phyloP scores from a whole-genome alignment of 2,797 vertebrate species.

The Microctenopoma steveboyesi region DNA sequence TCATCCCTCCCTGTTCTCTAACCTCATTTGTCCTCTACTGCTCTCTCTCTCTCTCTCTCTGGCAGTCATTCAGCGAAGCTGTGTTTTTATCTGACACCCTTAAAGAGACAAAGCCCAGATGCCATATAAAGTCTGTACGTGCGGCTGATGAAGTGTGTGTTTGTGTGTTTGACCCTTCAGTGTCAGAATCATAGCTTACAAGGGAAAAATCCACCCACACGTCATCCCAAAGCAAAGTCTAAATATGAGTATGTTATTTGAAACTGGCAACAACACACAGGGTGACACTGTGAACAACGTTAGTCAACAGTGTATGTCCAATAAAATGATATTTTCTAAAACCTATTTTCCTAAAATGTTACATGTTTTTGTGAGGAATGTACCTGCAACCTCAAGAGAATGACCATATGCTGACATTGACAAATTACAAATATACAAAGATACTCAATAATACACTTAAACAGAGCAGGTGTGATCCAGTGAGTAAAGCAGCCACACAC shows the following conservation, averaged over 20 bases:
- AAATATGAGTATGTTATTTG: not conserved
- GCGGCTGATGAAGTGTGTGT: conserved; percentile 24
- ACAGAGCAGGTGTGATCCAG: too few species aligned
- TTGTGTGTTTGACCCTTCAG: conserved; percentile 7
- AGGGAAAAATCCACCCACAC: not conserved
- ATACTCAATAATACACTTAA: too few species aligned
- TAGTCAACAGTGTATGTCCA: too few species aligned
- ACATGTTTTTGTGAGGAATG: too few species aligned
- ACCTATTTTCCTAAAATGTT: too few species aligned
- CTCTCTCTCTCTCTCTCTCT: conserved; percentile 12
- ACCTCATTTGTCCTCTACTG: conserved; percentile 19
- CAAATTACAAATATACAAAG: too few species aligned
- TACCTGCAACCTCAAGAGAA: too few species aligned
- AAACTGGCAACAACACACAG: conserved; percentile 2
- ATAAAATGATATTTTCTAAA: too few species aligned
- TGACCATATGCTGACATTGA: too few species aligned
- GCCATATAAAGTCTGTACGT: conserved; percentile 17
- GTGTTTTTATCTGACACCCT: conserved; percentile 43
- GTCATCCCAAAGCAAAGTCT: not conserved
- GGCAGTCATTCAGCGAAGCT: conserved; percentile 42
- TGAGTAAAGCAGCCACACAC: too few species aligned
- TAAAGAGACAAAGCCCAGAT: conserved; percentile 58
- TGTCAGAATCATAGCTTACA: conserved; percentile 10
- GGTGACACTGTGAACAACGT: conserved; percentile 8
- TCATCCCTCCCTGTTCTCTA: not conserved